These are phyloP conservation scores for Lepilemur septentrionalis DNA, from an alignment of 2,797 vertebrate genomes.

Conservation along the genomic window DNA sequence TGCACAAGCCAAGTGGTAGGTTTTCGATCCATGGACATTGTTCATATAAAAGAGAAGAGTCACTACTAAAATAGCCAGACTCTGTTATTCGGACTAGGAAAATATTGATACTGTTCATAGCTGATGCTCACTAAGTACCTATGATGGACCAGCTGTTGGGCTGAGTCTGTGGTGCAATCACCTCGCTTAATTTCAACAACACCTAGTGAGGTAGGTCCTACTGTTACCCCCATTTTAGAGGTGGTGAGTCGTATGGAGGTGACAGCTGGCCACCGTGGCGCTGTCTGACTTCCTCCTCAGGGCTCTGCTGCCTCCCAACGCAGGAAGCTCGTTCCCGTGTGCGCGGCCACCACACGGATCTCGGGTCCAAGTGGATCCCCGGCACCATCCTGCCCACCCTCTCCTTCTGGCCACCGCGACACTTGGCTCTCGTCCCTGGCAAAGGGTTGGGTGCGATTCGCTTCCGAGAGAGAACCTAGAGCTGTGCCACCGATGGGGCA, in stretches of 20 bases:
- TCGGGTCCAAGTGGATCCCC: accelerated
- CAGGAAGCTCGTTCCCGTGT: accelerated
- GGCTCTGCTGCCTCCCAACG: background rate
- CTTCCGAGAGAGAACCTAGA: background rate
- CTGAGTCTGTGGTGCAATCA: accelerated
- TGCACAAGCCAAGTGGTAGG: accelerated
- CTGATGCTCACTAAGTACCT: accelerated
- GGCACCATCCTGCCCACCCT: accelerated
- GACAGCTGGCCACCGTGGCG: accelerated
- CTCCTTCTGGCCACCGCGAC: background rate
- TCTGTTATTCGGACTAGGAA: background rate
- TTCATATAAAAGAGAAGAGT: background rate
- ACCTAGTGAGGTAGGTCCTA: accelerated
- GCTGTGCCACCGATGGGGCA: accelerated
- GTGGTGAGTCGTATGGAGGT: background rate
- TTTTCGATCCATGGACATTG: accelerated
- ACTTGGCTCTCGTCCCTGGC: background rate
- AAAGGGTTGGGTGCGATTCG: background rate
- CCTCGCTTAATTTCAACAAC: background rate
- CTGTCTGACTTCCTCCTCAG: background rate
- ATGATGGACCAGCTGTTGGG: accelerated
- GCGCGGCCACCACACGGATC: accelerated
- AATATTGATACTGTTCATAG: accelerated
- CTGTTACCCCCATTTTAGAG: accelerated
- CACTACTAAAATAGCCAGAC: accelerated